Evolutionary conservation across 1,140 invertebrate genomes (phyloP), one percentile per base, ranked within the genome.

Genomic region (Adoxophyes honmai): DNA sequence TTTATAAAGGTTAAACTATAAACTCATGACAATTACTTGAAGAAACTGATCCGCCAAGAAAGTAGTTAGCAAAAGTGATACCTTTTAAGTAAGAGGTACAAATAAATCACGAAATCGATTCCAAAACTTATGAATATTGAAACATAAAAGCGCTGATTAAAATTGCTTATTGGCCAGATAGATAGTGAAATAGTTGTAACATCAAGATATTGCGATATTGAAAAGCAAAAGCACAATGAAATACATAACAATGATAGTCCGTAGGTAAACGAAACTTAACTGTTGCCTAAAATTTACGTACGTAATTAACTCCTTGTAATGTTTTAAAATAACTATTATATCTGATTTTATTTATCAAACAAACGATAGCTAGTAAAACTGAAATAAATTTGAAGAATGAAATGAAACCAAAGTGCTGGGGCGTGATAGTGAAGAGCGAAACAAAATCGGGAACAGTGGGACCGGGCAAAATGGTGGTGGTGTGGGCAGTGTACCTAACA

Each of bases 401-500:
- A 79, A 74, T 55, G 66, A 72, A 75, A 68, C 51, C 60, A 60
- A 58, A 73, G 68, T 48, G 42, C 0, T 63, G 67, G 44, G 58
- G 62, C 65, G 56, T 66, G 65, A 72, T 33, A 56, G 55, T 66
- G 58, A 71, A 73, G 59, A 73, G 53, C 68, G 68, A 68, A 66
- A 60, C 70, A 75, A 71, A 67, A 63, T 60, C 60, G 70, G 68
- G 54, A 65, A 37, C 67, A 64, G 61, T 63, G 54, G 73, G 78
- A 68, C 57, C 62, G 74, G 71, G 60, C 59, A 58, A 69, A 65
- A 65, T 69, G 68, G 79, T 73, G 66, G 61, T 76, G 66, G 75
- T 68, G 67, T 81, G 81, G 82, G 75, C 59, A 76, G 87, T 90
- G 88, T 97, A 96, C 96, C 95, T 96, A 96, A 95, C 93, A 97